Evolutionary conservation across 2,797 vertebrate species (phyloP), one percentile per base, ranked within the genome.

Genomic region (Orestias chungarensis): DNA sequence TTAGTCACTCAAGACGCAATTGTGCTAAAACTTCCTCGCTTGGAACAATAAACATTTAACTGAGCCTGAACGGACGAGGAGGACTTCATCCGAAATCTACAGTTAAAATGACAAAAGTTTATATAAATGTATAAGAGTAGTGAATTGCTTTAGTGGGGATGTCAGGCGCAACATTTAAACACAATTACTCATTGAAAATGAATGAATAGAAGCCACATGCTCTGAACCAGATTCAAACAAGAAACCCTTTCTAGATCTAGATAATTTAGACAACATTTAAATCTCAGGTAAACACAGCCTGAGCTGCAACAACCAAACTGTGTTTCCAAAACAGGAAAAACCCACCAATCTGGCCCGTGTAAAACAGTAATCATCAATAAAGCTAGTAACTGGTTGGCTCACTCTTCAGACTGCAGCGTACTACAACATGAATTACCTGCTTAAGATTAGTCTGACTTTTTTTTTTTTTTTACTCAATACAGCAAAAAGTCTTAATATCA

Each of bases 1-100:
- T 80, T 7, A 57, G 69, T 72, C 50, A 79, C 46, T 74, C 66
- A 72, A n/a, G 71, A 65, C 40, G 11, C 57, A 72, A 66, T 20
- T 64, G 29, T 35, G 10, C 55, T 25, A 82, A 27, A 75, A 29
- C 59, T 25, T 65, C 55, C 27, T 29, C 29, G 38, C 38, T 68
- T 15, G 38, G 14, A 27, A 50, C 25, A 40, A 52, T n/a, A 64
- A 67, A 9, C 43, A 31, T 47, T 71, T 50, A 42, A 65, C 29
- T 14, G 25, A 44, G 40, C 10, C 47, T 25, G 25, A 62, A 25
- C 35, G 25, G 23, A n/a, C 6, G 2, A n/a, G 25, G 59, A 62
- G 23, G 11, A 62, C 9, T 62, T 25, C 59, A 62, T 62, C 55
- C 33, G 31, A 57, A 33, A 57, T 57, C 57, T n/a, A 61, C 33